Evolutionary conservation across 2,888 invertebrate genomes (phyloP).

Genomic region (Cosmia trapezina): DNA sequence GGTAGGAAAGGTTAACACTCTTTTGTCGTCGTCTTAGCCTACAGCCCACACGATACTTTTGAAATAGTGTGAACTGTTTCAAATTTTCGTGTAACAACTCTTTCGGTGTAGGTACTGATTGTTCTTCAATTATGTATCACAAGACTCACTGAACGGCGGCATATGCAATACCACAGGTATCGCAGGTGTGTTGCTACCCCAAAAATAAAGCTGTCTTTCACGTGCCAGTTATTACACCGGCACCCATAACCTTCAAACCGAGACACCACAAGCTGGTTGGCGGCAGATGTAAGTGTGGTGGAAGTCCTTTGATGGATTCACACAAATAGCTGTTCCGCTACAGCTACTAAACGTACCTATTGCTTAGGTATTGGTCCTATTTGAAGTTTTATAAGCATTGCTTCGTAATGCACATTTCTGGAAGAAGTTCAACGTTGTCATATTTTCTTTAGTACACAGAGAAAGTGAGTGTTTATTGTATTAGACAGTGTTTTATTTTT

Average conservation of each 20-base stretch:
- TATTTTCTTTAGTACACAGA: neutral
- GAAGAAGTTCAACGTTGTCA: neutral
- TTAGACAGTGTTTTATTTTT: neutral
- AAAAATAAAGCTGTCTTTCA: neutral
- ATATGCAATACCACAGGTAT: neutral
- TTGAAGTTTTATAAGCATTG: neutral
- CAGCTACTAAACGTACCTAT: neutral
- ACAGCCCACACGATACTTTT: neutral
- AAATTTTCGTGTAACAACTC: neutral
- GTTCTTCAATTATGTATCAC: constrained; percentile 2
- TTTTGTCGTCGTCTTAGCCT: neutral
- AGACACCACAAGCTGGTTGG: neutral
- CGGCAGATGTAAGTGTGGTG: neutral
- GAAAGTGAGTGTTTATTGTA: neutral
- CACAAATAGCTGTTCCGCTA: neutral
- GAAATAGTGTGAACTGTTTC: too few species aligned
- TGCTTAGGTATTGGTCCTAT: neutral
- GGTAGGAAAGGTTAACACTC: neutral
- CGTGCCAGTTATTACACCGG: neutral
- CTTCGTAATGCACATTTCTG: neutral
- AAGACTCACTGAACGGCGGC: neutral
- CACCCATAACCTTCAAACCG: neutral
- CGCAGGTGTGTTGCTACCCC: neutral
- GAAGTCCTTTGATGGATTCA: neutral
- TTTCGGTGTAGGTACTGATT: neutral